Evolutionary conservation across 2,888 invertebrate species (phyloP), one percentile per base, ranked within the genome.

Genomic region (Crossocerus cetratus): DNA sequence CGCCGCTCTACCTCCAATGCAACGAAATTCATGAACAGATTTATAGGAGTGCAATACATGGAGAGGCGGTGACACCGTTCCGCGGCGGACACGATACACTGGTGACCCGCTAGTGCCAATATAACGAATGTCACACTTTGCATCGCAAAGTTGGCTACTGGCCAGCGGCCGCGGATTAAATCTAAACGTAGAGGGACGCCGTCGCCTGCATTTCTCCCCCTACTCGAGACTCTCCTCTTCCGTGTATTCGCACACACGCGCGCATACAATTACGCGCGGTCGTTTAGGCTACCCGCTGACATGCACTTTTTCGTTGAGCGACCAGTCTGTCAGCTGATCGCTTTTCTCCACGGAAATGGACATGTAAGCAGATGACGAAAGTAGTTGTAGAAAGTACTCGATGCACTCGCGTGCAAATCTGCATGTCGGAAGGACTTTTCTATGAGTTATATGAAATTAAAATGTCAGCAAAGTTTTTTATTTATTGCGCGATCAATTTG

Each of bases 121-220:
- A 62, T 62, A 65, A 65, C 53, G 65, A 70, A 57, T 65, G 69
- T 53, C 56, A 60, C 73, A 56, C 59, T 69, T 67, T 65, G 61
- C n/a, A 49, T 18, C 23, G 20, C 58, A n/a, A 59, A 53, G n/a
- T 69, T 80, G 76, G 80, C 74, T 0, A 2, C 16, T 21, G 1
- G 69, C 77, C 72, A 80, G 62, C 54, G 11, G 32, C n/a, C 22
- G 57, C 23, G 72, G 74, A 80, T 80, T 75, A 80, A 75, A 80
- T 77, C 75, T 75, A 71, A 80, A 71, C 71, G 70, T 59, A 65
- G 67, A 57, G 72, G 69, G 32, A 32, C 8, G 55, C 43, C 32
- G 18, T 14, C 23, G 42, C 8, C 22, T 23, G 59, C 61, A 65
- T 73, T 73, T 62, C 20, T 42, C 49, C 58, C 65, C 62, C 32